Evolutionary conservation across 2,888 invertebrate species (phyloP).

Genomic region (Sesamia inferens): DNA sequence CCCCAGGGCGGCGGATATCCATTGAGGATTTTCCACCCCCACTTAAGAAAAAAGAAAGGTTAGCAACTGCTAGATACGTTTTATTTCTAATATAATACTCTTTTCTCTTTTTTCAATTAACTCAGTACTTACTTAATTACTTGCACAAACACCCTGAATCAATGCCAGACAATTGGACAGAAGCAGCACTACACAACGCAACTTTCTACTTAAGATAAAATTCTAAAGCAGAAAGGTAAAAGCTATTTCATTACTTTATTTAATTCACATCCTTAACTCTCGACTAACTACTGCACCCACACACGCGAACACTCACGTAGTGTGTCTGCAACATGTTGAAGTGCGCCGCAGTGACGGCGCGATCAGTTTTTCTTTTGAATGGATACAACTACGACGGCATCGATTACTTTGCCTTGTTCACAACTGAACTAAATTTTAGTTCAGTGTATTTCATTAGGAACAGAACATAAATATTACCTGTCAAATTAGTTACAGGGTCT

Average conservation of each 20-base stretch:
- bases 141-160: constrained; percentile 29
- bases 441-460: too few species aligned
- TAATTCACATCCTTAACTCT: constrained; percentile 26
- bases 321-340: background rate
- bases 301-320: background rate
- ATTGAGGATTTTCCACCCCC: too few species aligned
- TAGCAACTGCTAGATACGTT: constrained; percentile 28
- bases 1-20: too few species aligned
- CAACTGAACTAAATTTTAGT: too few species aligned
- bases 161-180: constrained; percentile 44
- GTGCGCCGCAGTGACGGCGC: background rate
- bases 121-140: constrained; percentile 25
- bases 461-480: too few species aligned
- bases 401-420: too few species aligned
- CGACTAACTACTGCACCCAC: constrained; percentile 2
- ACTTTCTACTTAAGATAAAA: constrained; percentile 47
- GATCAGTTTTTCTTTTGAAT: background rate
- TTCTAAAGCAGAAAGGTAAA: constrained; percentile 44
- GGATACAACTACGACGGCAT: too few species aligned
- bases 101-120: constrained; percentile 17
- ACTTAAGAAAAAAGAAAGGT: too few species aligned
- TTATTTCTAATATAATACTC: constrained; percentile 24
- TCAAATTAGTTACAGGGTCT: too few species aligned
- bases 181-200: constrained; percentile 23
- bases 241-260: constrained; percentile 55